These are phyloP conservation scores for Lordiphosa collinella DNA, from an alignment of 1,140 invertebrate species.

Conservation along the genomic window DNA sequence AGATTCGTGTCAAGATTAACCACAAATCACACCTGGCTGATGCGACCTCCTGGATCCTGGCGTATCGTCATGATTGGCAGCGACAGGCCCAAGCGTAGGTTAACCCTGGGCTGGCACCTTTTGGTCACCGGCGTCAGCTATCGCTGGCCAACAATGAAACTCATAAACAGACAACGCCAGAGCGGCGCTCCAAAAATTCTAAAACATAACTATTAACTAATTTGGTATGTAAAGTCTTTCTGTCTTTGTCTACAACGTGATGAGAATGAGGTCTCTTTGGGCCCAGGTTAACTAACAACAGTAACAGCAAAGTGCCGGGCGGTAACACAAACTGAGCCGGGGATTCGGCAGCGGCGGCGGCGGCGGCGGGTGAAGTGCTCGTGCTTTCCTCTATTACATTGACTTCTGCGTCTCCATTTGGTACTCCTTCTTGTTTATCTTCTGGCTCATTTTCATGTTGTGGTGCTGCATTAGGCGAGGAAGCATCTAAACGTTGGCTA, in stretches of 20 bases:
- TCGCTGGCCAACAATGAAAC: slow-evolving; percentile 30
- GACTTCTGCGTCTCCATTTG: slow-evolving; percentile 1
- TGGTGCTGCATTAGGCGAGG: slow-evolving; percentile 28
- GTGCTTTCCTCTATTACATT: slow-evolving; percentile 6
- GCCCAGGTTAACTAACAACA: slow-evolving; percentile 55
- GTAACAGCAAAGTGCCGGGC: slow-evolving; percentile 41
- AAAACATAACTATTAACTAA: slow-evolving; percentile 76
- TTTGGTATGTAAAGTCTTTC: slow-evolving; percentile 76
- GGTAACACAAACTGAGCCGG: slow-evolving; percentile 27
- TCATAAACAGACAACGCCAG: slow-evolving; percentile 55
- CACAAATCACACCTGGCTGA: slow-evolving; percentile 4
- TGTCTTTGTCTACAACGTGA: slow-evolving; percentile 60
- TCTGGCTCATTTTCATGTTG: slow-evolving; percentile 8
- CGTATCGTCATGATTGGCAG: slow-evolving; percentile 9
- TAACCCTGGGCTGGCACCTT: slow-evolving; percentile 20
- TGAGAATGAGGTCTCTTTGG: slow-evolving; percentile 32
- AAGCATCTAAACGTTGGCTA: slow-evolving; percentile 72
- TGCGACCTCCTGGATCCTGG: neutral
- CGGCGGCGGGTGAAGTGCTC: slow-evolving; percentile 24
- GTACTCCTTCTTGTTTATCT: no score
- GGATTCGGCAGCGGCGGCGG: slow-evolving; percentile 22
- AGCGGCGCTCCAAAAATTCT: slow-evolving; percentile 60
- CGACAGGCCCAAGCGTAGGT: slow-evolving; percentile 11
- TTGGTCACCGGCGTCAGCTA: slow-evolving; percentile 29
- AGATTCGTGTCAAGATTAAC: slow-evolving; percentile 65